Base-by-base conservation (phyloP, 2,113 vertebrate genomes). In the Ciconia boyciana region DNA sequence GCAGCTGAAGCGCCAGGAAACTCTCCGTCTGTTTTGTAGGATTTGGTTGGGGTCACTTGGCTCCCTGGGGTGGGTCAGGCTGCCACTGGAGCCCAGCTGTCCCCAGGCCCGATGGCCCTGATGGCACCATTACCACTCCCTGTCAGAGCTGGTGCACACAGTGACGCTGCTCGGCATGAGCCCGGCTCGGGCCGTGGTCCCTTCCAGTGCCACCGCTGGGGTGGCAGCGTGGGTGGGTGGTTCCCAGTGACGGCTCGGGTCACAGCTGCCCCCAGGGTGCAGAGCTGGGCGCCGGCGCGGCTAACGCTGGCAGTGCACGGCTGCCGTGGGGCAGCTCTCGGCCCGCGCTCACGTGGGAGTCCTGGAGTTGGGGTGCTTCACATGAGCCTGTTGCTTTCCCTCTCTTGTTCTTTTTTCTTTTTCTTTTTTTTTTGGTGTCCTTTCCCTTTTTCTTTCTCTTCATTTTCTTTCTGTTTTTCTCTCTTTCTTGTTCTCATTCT, bases 251-350 rank as follows among this genome's bases (percentile, higher is more conserved):
- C 0, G 2, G 31, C 31, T 20, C 2, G 0, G 46, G 31, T 11
- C 46, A 39, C 44, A 66, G 28, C n/a, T 71, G 44, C 12, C 12
- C 12, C 39, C 1, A 1, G 16, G 41, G 12, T 32, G 54, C 74
- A 18, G 64, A 31, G 46, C 74, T 22, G 32, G 44, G 54, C 39
- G 31, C 28, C 5, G 0, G 3, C 1, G 4, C 64, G 13, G 9
- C 41, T 7, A 13, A 18, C 2, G 3, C 26, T 0, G 0, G 48
- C 8, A 0, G 9, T 6, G 21, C n/a, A 7, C 1, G 3, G 32
- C 7, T 25, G 69, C 55, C 4, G 0, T 2, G 31, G 68, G 18
- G 31, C 52, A 48, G 31, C 24, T 25, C 68, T 54, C 0, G 0
- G 72, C 36, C 11, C 0, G 1, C 18, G 16, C 31, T 52, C 24